Evolutionary conservation across 1,140 invertebrate species (phyloP), one percentile per base, ranked within the genome.

Genomic region (Pseudomyrmex concolor): DNA sequence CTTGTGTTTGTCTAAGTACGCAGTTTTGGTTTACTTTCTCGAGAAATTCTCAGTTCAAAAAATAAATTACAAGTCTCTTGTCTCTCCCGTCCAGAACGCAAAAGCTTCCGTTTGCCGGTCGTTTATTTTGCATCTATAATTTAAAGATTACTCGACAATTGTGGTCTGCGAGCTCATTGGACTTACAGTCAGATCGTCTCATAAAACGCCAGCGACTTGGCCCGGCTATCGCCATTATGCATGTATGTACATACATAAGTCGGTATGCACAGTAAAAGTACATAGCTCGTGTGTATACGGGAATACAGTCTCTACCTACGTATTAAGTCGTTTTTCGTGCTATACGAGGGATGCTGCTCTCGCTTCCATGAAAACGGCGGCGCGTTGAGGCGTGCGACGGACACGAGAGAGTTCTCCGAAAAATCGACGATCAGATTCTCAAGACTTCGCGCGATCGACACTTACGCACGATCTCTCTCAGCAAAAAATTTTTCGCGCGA

Each of bases 391-490:
- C 51, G 62, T 17, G 51, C 74, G 64, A 59, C 15, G 51, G 1
- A 13, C 10, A 57, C 64, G 19, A 63, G 74, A 62, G 43, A 48
- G 25, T 34, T 10, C 54, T 19, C 10, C 34, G 0, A 80, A 83
- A 64, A 25, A 67, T 68, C 54, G 51, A 60, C 22, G 55, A 68
- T 13, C 19, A 19, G 51, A 13, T 55, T 9, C 48, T 50, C 83
- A 83, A 81, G 71, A 86, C 91, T 91, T 93, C 90, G 34, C 34
- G 34, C 34, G 91, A 86, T 22, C 64, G 7, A 34, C 13, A n/a
- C 15, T 34, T 43, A n/a, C 15, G 7, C 2, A 17, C 25, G 34
- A 34, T 34, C 7, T 34, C 4, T 34, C 34, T 34, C 34, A 34
- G 34, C 34, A 34, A 34, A 34, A 34, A 34, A 34, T 7, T 4